A percentile compares a stretch with the other conserved stretches of the same genome.
These are phyloP conservation scores for Redunca redunca DNA, from an alignment of 2,113 vertebrate genomes.

Conservation along the genomic window DNA sequence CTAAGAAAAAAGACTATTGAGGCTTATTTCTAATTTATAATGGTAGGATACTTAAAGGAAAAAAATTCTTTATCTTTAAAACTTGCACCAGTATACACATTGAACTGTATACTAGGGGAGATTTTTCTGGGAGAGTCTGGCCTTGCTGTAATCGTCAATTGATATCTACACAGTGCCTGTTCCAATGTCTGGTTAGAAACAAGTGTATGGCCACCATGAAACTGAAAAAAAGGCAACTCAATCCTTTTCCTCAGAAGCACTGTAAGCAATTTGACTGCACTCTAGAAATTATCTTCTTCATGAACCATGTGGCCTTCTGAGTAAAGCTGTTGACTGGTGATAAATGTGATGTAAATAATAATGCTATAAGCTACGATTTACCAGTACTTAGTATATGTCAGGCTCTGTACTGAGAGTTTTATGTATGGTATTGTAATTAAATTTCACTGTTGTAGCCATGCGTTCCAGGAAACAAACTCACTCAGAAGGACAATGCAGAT, in stretches of 20 bases:
- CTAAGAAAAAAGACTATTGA: neutral
- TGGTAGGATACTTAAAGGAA: neutral
- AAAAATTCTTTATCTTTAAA: neutral
- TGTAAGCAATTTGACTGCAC: neutral
- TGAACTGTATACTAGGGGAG: neutral
- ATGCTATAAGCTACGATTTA: neutral
- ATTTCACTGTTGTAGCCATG: neutral
- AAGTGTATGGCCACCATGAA: neutral
- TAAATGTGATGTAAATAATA: neutral
- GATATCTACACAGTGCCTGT: neutral
- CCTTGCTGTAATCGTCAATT: neutral
- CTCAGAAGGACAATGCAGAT: neutral
- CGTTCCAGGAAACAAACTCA: neutral
- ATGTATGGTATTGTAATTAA: neutral
- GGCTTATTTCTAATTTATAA: neutral
- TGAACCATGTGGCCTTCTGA: neutral
- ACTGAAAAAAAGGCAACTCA: neutral
- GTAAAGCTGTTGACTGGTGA: neutral
- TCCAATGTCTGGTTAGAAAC: neutral
- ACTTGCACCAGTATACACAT: neutral
- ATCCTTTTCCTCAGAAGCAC: neutral
- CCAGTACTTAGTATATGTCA: neutral
- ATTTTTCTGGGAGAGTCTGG: neutral
- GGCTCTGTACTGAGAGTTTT: neutral
- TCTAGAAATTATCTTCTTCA: neutral